These are phyloP conservation scores for Ypsolopha sequella DNA, from an alignment of 2,888 invertebrate species.

Conservation along the genomic window DNA sequence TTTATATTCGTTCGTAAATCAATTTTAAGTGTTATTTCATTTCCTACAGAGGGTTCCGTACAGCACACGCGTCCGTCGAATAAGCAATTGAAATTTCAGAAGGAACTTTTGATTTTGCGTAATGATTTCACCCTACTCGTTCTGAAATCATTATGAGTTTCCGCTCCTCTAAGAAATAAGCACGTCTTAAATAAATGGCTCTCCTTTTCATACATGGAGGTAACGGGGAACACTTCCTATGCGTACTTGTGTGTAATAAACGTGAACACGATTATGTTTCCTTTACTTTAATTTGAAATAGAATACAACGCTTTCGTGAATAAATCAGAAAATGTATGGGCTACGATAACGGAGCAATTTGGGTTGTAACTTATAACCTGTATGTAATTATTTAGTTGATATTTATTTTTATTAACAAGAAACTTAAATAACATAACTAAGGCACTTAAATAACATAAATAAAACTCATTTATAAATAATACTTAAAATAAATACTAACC, in stretches of 20 bases:
- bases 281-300: neutral
- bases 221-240: constrained; percentile 21
- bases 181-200: constrained; percentile 34
- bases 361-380: too few relatives aligned
- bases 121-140: constrained; percentile 51
- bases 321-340: neutral
- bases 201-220: constrained; percentile 24
- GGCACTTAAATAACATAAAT: too few relatives aligned
- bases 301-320: neutral
- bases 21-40: constrained; percentile 68
- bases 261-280: neutral
- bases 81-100: constrained; percentile 68
- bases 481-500: too few relatives aligned
- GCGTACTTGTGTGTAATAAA: constrained; percentile 1
- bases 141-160: constrained; percentile 64
- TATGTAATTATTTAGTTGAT: neutral
- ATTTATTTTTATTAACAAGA: too few relatives aligned
- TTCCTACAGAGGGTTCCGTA: constrained; percentile 48
- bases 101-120: constrained; percentile 65
- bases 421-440: too few relatives aligned
- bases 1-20: constrained; percentile 64
- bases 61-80: constrained; percentile 64
- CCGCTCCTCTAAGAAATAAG: constrained; percentile 37
- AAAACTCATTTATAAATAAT: too few relatives aligned
- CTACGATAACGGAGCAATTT: too few relatives aligned